Conservation (phyloP, 2,113 vertebrate genomes). For the Noctilio leporinus region DNA sequence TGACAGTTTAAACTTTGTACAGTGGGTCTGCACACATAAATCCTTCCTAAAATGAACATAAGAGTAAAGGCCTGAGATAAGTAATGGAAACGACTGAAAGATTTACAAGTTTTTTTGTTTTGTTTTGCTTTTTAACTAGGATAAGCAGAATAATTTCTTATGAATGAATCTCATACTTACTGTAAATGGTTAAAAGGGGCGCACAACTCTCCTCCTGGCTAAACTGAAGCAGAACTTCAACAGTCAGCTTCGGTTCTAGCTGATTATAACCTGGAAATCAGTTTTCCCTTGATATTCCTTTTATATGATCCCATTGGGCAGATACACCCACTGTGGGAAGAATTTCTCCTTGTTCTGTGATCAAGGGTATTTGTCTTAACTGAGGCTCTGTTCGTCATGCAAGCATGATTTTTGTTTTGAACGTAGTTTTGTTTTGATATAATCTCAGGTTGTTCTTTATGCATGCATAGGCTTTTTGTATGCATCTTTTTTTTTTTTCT, state of each 20-base stretch:
- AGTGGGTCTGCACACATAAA: not conserved
- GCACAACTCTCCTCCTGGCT: not conserved
- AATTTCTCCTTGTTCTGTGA: slow-evolving; percentile 12
- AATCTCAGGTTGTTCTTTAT: not conserved
- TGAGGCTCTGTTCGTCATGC: not conserved
- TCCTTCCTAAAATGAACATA: not conserved
- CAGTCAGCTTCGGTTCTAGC: not conserved
- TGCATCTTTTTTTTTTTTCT: not conserved
- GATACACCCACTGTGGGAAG: not conserved
- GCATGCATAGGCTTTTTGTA: not conserved
- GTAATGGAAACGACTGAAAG: not conserved
- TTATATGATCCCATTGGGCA: not conserved
- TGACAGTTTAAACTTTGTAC: not conserved
- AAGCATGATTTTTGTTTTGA: slow-evolving; percentile 19
- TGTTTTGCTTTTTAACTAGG: too few relatives aligned
- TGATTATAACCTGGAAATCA: not conserved
- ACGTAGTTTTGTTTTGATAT: not conserved
- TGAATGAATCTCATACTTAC: not conserved
- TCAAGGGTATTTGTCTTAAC: not conserved
- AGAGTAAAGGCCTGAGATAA: not conserved
- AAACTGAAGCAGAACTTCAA: not conserved
- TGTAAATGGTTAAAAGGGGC: not conserved
- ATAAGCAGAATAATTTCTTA: slow-evolving; percentile 10
- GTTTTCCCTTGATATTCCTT: not conserved
- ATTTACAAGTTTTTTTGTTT: not conserved